Conservation (phyloP, 2,888 invertebrate species). For the Caenorhabditis becei region DNA sequence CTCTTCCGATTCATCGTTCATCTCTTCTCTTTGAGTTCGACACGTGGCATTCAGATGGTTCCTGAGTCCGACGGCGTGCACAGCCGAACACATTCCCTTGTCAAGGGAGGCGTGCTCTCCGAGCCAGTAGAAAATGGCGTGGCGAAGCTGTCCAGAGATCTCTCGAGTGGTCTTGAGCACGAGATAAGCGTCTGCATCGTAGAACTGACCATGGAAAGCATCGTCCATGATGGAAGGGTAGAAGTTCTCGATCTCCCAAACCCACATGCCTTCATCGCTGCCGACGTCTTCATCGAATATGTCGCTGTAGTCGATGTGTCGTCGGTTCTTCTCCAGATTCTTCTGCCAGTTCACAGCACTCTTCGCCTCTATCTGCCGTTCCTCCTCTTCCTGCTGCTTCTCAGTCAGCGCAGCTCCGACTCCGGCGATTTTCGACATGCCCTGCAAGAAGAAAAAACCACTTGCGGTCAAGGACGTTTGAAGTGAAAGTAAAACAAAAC, state of each 20-base stretch:
- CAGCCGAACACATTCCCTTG: slow-evolving; percentile 96
- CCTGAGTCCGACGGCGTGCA: slow-evolving; percentile 97
- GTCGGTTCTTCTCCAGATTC: slow-evolving; percentile 75
- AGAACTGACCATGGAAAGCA: slow-evolving; percentile 96
- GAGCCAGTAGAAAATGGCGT: slow-evolving; percentile 99
- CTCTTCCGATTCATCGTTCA: slow-evolving; percentile 96
- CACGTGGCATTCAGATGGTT: slow-evolving; percentile 91
- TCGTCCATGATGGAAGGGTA: slow-evolving; percentile 91
- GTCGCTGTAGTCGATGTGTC: slow-evolving; percentile 78
- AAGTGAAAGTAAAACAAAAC: neutral
- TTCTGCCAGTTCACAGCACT: slow-evolving; percentile 76
- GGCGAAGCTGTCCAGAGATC: slow-evolving; percentile 87
- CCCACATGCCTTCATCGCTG: slow-evolving; percentile 88
- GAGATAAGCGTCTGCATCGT: slow-evolving; percentile 96
- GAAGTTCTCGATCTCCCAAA: slow-evolving; percentile 99
- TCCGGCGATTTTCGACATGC: slow-evolving; percentile 91
- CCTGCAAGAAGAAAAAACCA: slow-evolving; percentile 84
- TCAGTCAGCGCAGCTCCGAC: slow-evolving; percentile 83
- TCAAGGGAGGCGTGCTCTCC: slow-evolving; percentile 91
- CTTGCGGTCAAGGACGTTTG: neutral
- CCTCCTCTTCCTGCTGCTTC: slow-evolving; percentile 70
- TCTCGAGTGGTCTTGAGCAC: slow-evolving; percentile 83
- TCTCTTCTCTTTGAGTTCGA: slow-evolving; percentile 93
- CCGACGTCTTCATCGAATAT: slow-evolving; percentile 87
- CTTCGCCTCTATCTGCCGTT: slow-evolving; percentile 65